Conservation (phyloP, 2,797 vertebrate species). For the Meriones psammophilus region DNA sequence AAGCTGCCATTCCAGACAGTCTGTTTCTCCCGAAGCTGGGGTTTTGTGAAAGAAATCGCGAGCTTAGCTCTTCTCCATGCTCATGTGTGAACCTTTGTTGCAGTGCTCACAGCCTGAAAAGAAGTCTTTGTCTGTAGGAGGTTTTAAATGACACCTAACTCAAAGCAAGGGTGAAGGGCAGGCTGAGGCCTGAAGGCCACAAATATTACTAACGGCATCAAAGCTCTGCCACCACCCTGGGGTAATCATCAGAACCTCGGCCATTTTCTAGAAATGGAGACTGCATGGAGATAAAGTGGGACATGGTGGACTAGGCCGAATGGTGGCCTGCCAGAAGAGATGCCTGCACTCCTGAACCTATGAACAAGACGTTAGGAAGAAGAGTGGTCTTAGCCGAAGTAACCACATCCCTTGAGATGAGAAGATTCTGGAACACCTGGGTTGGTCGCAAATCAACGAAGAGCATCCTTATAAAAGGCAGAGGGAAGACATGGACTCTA, state of each 20-base stretch:
- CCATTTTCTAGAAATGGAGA: background rate
- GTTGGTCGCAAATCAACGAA: background rate
- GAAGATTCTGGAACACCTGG: background rate
- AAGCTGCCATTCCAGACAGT: slow-evolving; percentile 73
- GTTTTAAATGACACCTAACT: background rate
- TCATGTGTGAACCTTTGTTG: background rate
- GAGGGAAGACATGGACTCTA: background rate
- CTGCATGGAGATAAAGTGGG: background rate
- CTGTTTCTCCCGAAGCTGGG: slow-evolving; percentile 49
- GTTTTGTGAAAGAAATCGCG: background rate
- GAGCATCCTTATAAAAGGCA: background rate
- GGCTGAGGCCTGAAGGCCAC: background rate
- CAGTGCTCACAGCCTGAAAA: background rate
- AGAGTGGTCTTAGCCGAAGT: background rate
- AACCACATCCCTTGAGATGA: background rate
- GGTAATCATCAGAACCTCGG: background rate
- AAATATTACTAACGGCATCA: background rate
- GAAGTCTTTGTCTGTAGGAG: background rate
- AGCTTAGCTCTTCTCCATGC: background rate
- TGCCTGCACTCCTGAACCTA: background rate
- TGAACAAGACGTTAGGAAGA: background rate
- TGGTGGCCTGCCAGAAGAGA: background rate
- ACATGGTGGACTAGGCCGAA: background rate
- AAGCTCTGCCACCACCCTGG: background rate
- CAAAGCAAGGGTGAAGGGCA: background rate